Conservation (phyloP, 2,888 invertebrate genomes). For the Pammene fasciana region DNA sequence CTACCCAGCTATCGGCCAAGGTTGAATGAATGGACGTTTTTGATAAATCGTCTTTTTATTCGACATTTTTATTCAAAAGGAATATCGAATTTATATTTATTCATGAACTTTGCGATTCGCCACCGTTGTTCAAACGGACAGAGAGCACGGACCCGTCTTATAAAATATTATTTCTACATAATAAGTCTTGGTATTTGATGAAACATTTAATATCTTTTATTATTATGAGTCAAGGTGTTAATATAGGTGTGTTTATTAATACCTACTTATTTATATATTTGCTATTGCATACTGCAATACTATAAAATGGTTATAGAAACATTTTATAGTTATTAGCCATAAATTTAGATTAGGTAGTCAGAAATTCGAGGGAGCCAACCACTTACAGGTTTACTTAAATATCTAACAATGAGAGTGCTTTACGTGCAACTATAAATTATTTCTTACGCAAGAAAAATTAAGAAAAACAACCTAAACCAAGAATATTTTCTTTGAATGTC, state of each 20-base stretch:
- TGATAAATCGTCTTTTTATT: constrained; percentile 82
- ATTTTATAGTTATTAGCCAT: too few species aligned
- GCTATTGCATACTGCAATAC: too few species aligned
- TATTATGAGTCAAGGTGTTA: not conserved
- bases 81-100: constrained; percentile 81
- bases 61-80: constrained; percentile 75
- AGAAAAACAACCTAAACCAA: not conserved
- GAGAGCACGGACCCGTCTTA: constrained; percentile 64
- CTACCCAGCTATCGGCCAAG: constrained; percentile 47
- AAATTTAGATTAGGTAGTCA: too few species aligned
- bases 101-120: constrained; percentile 80
- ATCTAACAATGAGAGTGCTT: too few species aligned
- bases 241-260: too few species aligned
- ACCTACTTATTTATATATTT: too few species aligned
- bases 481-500: not conserved
- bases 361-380: too few species aligned
- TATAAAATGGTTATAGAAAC: too few species aligned
- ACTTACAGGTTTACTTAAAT: too few species aligned
- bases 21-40: constrained; percentile 70
- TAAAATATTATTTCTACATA: constrained; percentile 47
- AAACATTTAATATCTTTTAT: constrained; percentile 13
- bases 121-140: constrained; percentile 74
- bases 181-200: constrained; percentile 49
- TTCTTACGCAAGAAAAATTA: too few species aligned
- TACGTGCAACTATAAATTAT: too few species aligned